These are phyloP conservation scores for Enteromius anoplus DNA, from an alignment of 2,797 vertebrate species.

Conservation along the genomic window DNA sequence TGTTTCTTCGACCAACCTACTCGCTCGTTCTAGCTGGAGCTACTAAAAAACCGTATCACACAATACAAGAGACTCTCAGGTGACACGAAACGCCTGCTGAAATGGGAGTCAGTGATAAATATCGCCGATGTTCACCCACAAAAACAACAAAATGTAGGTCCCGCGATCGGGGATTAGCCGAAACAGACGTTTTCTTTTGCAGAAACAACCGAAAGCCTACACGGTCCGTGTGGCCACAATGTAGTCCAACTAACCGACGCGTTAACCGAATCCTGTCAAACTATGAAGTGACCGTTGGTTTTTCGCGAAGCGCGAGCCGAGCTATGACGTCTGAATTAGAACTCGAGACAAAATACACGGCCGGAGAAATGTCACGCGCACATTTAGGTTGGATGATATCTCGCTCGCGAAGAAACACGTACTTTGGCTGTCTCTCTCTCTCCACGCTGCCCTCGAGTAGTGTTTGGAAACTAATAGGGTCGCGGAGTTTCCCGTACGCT, in stretches of 20 bases:
- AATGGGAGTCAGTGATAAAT: slow-evolving; percentile 44
- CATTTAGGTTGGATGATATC: slow-evolving; percentile 55
- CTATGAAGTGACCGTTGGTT: slow-evolving; percentile 53
- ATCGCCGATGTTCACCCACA: slow-evolving; percentile 40
- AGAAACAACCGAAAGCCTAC: slow-evolving; percentile 47
- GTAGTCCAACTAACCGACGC: slow-evolving; percentile 67
- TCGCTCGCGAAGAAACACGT: slow-evolving; percentile 55
- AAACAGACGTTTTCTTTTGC: slow-evolving; percentile 45
- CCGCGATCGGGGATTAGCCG: slow-evolving; percentile 47
- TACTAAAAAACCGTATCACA: slow-evolving; percentile 65
- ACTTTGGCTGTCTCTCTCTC: slow-evolving; percentile 56
- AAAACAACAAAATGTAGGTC: slow-evolving; percentile 32
- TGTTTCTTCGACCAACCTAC: slow-evolving; percentile 68
- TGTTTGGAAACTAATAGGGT: slow-evolving; percentile 49
- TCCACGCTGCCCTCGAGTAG: slow-evolving; percentile 53
- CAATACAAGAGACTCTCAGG: slow-evolving; percentile 69
- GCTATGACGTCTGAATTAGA: slow-evolving; percentile 56
- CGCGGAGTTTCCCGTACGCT: slow-evolving; percentile 49
- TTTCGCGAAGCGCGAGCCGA: slow-evolving; percentile 40
- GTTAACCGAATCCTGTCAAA: slow-evolving; percentile 67
- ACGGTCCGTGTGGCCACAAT: slow-evolving; percentile 64
- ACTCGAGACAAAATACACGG: slow-evolving; percentile 49
- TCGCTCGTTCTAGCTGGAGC: slow-evolving; percentile 53
- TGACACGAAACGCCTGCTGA: slow-evolving; percentile 63
- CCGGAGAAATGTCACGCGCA: slow-evolving; percentile 54